Evolutionary conservation across 2,113 vertebrate species (phyloP), one percentile per base, ranked within the genome.

Genomic region (Salvelinus fontinalis): DNA sequence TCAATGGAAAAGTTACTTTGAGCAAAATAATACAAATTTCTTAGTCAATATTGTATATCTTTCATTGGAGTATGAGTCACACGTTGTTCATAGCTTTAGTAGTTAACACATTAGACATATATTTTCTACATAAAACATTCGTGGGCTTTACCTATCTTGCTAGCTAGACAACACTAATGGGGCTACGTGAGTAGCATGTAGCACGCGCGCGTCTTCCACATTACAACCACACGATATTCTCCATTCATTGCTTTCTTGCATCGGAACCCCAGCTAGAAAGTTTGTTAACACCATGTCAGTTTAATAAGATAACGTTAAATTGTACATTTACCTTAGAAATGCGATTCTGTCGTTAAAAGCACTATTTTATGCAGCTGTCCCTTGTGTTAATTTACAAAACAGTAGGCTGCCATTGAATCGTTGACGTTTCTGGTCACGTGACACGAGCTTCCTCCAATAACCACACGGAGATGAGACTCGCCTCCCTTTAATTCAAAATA

Each of bases 351-450:
- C 9, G 39, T 48, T 65, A n/a, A 51, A 83, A 85, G 44, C 65
- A 24, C 60, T 59, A 18, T 20, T 76, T 79, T 73, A 51, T 31
- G 49, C 86, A 84, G 82, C 76, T 22, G 80, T 79, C 86, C 87
- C 90, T 60, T 89, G 89, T 86, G 88, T 92, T 85, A 88, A 74
- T 86, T 90, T 86, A 88, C 81, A 54, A 75, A 83, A 79, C 86
- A 89, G 92, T 88, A 90, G 86, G 93, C 92, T 86, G 92, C 94
- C 94, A 94, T 94, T 85, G 85, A 83, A 27, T 9, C 49, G 72
- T 27, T 89, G 91, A 93, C 92, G 91, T 88, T 5, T 20, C 0
- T 0, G 22, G 71, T 81, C 94, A 94, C 81, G 80, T 94, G 94
- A 85, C 79, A 8, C 11, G 6, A 1, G 75, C 11, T 22, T 84